A percentile compares a stretch with the other conserved stretches of the same genome.
Conservation (phyloP, 2,888 invertebrate genomes). For the Nipponacmea schrenckii region DNA sequence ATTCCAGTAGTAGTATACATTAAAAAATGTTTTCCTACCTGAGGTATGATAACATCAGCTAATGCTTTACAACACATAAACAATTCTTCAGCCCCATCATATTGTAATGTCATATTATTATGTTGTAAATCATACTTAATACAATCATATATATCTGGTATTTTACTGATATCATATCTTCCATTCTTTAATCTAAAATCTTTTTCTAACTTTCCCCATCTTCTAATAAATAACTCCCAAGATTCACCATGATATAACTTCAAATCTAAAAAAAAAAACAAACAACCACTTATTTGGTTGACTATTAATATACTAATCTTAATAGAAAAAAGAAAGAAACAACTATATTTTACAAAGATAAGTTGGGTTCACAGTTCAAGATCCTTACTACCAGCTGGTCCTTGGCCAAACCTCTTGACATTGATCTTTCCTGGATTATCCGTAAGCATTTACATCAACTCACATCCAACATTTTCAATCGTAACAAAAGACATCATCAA, state of each 20-base stretch:
- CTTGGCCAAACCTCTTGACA: no score
- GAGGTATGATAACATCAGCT: slow-evolving; percentile 98
- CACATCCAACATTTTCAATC: no score
- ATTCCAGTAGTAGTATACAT: no score
- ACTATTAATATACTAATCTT: no score
- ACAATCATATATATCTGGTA: slow-evolving; percentile 99
- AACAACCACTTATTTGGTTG: no score
- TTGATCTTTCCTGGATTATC: no score
- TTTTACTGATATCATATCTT: slow-evolving; percentile 94
- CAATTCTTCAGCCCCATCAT: slow-evolving; percentile 65
- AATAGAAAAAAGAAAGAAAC: no score
- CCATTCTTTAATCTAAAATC: slow-evolving; percentile 94
- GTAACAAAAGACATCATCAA: no score
- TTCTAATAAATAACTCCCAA: slow-evolving; percentile 96
- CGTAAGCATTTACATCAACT: no score
- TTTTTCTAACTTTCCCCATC: slow-evolving; percentile 98
- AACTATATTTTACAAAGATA: no score
- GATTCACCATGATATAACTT: slow-evolving; percentile 97
- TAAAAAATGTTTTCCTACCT: slow-evolving; percentile 73
- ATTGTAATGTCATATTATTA: slow-evolving; percentile 94
- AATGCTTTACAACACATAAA: slow-evolving; percentile 96
- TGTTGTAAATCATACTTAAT: slow-evolving; percentile 98
- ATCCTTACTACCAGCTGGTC: no score
- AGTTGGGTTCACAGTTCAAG: no score
- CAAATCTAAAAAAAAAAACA: slow-evolving; percentile 75